These are phyloP conservation scores for Orthonyx spaldingii DNA, from an alignment of 2,113 vertebrate genomes.

Conservation along the genomic window DNA sequence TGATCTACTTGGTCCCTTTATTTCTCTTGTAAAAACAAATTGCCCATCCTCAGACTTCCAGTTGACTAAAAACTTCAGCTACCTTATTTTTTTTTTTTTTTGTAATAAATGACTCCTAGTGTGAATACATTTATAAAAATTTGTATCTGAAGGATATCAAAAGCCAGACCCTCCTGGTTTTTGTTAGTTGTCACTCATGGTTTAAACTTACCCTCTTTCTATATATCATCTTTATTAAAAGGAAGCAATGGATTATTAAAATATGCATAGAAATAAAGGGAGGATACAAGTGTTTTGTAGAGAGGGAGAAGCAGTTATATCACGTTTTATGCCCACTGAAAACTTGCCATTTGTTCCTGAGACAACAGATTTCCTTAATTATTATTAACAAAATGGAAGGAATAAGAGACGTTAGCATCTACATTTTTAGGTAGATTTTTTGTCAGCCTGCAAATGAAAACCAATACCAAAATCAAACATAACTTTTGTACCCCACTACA, in stretches of 20 bases:
- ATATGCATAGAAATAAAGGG: background rate
- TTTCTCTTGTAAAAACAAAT: background rate
- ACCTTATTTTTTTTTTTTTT: background rate
- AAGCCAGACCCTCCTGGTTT: background rate
- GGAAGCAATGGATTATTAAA: background rate
- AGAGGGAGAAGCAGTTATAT: background rate
- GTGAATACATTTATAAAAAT: background rate
- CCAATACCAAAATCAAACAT: rapidly evolving
- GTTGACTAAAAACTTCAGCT: background rate
- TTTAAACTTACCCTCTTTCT: background rate
- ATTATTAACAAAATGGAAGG: background rate
- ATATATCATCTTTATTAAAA: background rate
- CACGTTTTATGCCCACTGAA: background rate
- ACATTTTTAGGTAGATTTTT: background rate
- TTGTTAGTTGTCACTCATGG: background rate
- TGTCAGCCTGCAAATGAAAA: background rate
- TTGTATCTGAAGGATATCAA: background rate
- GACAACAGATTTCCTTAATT: background rate
- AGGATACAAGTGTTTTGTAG: background rate
- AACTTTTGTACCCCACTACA: background rate
- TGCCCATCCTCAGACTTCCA: background rate
- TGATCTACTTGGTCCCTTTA: background rate
- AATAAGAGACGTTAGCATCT: background rate
- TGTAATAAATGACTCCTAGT: background rate
- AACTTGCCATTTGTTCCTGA: background rate